Percentiles rank a stretch among this genome's conserved stretches.
phyloP scores from a whole-genome alignment of 2,888 invertebrate species.

The Osedax fenrisi region DNA sequence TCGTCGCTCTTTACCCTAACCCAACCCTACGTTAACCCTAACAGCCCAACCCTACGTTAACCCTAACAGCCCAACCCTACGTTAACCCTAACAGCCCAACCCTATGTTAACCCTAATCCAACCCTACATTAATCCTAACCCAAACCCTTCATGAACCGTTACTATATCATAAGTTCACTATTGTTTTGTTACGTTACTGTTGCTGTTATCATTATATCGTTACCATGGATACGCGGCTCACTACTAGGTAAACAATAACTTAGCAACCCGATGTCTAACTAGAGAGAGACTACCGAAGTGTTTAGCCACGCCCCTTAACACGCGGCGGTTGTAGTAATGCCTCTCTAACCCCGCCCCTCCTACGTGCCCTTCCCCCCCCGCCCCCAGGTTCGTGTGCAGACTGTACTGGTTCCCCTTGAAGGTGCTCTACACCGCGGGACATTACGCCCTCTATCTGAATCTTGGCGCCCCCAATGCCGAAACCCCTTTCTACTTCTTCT shows the following conservation, averaged over 20 bases:
- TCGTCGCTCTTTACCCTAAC: background rate
- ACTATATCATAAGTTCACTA: too few species aligned
- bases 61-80: background rate
- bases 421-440: slow-evolving; percentile 41
- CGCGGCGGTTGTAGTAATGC: too few species aligned
- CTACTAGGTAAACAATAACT: too few species aligned
- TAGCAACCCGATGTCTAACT: too few species aligned
- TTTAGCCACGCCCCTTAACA: too few species aligned
- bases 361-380: background rate
- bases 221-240: too few species aligned
- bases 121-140: too few species aligned
- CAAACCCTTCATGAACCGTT: too few species aligned
- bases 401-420: slow-evolving; percentile 48
- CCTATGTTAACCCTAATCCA: background rate
- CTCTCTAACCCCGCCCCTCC: background rate
- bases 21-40: background rate
- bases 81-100: background rate
- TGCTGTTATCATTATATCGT: too few species aligned
- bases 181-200: too few species aligned
- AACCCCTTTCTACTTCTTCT: slow-evolving; percentile 41
- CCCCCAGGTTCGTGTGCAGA: slow-evolving; percentile 42
- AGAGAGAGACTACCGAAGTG: too few species aligned
- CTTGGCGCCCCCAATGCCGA: slow-evolving; percentile 17
- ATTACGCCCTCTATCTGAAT: slow-evolving; percentile 35
- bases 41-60: background rate